phyloP scores from a whole-genome alignment of 2,888 invertebrate genomes.

The Priapulus caudatus region DNA sequence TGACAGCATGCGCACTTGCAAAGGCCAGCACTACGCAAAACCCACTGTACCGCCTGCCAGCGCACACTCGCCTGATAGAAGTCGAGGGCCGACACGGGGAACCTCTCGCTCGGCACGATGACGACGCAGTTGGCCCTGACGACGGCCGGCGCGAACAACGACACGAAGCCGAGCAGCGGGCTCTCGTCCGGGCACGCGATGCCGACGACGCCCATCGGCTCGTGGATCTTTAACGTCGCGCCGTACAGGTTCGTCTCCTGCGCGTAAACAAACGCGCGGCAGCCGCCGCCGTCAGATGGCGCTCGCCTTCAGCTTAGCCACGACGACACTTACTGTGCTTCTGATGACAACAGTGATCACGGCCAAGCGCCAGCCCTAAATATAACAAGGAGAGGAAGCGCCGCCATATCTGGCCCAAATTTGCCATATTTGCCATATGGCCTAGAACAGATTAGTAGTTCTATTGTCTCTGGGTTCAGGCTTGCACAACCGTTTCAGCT shows the following conservation, averaged over 20 bases:
- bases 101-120: slow-evolving; percentile 37
- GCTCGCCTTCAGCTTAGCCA: slow-evolving; percentile 41
- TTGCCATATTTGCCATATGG: too few species aligned
- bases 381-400: too few species aligned
- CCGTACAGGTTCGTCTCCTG: slow-evolving; percentile 39
- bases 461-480: too few species aligned
- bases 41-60: too few species aligned
- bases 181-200: slow-evolving; percentile 38
- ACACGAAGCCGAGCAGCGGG: slow-evolving; percentile 40
- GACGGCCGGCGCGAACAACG: slow-evolving; percentile 39
- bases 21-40: too few species aligned
- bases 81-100: slow-evolving; percentile 36
- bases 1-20: too few species aligned
- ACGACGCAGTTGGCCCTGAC: slow-evolving; percentile 39
- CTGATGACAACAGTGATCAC: too few species aligned
- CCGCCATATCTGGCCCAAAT: too few species aligned
- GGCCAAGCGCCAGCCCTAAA: too few species aligned
- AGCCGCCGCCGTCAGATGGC: slow-evolving; percentile 39
- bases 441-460: too few species aligned
- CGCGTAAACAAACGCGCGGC: slow-evolving; percentile 34
- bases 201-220: slow-evolving; percentile 41
- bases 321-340: neutral
- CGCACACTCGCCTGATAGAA: slow-evolving; percentile 41
- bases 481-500: too few species aligned
- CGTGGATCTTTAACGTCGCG: slow-evolving; percentile 37